Evolutionary conservation across 1,140 invertebrate genomes (phyloP).

Genomic region (Ylistrum balloti): DNA sequence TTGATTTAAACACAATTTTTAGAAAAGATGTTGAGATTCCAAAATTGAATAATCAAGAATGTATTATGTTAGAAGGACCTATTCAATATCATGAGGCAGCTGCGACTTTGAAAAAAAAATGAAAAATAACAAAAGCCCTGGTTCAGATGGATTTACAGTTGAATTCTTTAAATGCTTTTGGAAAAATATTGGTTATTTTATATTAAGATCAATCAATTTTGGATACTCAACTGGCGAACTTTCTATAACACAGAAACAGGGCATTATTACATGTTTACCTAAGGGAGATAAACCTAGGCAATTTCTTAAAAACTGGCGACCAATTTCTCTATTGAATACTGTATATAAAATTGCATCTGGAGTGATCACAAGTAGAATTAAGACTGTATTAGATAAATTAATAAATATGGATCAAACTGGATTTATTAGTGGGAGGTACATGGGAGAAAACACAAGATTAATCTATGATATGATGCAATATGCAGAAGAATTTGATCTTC

Average conservation of each 20-base stretch:
- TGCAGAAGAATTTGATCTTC: no score
- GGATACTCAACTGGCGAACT: constrained; percentile 44
- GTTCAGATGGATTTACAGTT: constrained; percentile 60
- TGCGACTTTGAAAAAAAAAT: no score
- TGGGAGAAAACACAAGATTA: no score
- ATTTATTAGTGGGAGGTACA: no score
- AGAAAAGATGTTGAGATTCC: neutral
- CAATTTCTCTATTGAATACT: no score
- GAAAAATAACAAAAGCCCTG: neutral
- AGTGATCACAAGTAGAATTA: no score
- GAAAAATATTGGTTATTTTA: constrained; percentile 42
- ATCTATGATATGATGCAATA: no score
- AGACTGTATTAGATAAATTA: no score
- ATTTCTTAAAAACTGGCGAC: constrained; percentile 59
- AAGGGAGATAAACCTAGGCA: constrained; percentile 58
- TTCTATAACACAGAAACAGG: constrained; percentile 31
- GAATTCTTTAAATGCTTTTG: constrained; percentile 63
- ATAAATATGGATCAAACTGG: no score
- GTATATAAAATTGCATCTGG: no score
- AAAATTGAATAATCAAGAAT: constrained; percentile 1
- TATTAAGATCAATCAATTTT: constrained; percentile 42
- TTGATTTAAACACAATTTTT: neutral
- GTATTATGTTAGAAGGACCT: constrained; percentile 26
- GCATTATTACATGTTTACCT: constrained; percentile 52
- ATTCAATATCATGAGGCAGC: no score